Evolutionary conservation across 2,797 vertebrate genomes (phyloP).

Genomic region (Brotula barbata): DNA sequence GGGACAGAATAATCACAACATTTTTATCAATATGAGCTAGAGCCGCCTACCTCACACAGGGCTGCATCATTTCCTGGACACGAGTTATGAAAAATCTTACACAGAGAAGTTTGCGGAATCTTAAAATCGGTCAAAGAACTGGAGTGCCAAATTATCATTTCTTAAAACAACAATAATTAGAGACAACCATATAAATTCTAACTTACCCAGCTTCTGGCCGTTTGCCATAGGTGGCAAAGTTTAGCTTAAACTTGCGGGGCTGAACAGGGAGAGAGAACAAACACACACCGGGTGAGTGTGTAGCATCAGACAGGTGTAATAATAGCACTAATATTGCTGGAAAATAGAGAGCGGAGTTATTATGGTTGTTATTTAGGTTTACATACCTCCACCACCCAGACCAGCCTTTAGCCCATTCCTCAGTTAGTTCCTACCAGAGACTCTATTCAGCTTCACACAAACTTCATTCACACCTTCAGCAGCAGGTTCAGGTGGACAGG

Average conservation of each 20-base stretch:
- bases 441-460: constrained; percentile 85
- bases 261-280: constrained; percentile 58
- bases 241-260: constrained; percentile 87
- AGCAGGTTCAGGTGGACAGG: constrained; percentile 69
- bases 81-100: too few relatives aligned
- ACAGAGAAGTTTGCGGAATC: too few relatives aligned
- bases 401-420: constrained; percentile 82
- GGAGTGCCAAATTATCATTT: too few relatives aligned
- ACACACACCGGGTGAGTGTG: constrained; percentile 45
- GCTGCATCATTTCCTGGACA: too few relatives aligned
- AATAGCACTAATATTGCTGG: constrained; percentile 76
- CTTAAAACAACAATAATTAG: too few relatives aligned
- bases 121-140: too few relatives aligned
- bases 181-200: constrained; percentile 1
- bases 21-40: too few relatives aligned
- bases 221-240: constrained; percentile 85
- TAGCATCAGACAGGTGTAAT: constrained; percentile 62
- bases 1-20: too few relatives aligned
- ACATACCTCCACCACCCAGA: constrained; percentile 82
- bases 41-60: too few relatives aligned
- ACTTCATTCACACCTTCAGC: constrained; percentile 77
- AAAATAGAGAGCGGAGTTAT: constrained; percentile 70
- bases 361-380: constrained; percentile 75
- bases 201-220: constrained; percentile 82
- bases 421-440: constrained; percentile 84